Conservation (phyloP, 2,113 vertebrate species). For the Chitala chitala region DNA sequence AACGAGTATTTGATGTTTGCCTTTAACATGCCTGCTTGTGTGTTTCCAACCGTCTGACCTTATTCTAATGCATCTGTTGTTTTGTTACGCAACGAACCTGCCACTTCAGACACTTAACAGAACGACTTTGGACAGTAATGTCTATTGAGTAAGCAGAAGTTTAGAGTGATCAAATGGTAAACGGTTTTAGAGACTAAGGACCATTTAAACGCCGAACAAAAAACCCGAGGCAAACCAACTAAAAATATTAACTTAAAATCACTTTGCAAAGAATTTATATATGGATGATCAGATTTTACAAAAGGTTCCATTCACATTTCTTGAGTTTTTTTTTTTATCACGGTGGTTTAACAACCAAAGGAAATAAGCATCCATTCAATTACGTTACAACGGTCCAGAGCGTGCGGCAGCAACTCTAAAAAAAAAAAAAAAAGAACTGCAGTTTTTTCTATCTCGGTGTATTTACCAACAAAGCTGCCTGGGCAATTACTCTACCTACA, state of each 20-base stretch:
- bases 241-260: not conserved
- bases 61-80: no score
- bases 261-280: not conserved
- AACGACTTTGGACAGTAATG: no score
- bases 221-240: not conserved
- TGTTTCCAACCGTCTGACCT: no score
- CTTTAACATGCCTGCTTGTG: no score
- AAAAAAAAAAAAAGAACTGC: conserved; percentile 11
- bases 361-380: not conserved
- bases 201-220: not conserved
- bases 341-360: not conserved
- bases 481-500: conserved; percentile 61
- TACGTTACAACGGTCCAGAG: not conserved
- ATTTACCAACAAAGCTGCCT: conserved; percentile 61
- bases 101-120: no score
- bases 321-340: not conserved
- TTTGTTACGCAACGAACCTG: no score
- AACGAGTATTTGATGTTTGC: no score
- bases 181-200: not conserved
- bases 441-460: conserved; percentile 37
- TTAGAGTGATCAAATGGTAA: no score
- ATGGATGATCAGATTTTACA: not conserved
- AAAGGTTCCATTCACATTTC: not conserved
- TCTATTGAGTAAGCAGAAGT: not conserved
- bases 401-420: not conserved